These are phyloP conservation scores for Syngnathus acus DNA, from an alignment of 2,797 vertebrate species.

Conservation along the genomic window DNA sequence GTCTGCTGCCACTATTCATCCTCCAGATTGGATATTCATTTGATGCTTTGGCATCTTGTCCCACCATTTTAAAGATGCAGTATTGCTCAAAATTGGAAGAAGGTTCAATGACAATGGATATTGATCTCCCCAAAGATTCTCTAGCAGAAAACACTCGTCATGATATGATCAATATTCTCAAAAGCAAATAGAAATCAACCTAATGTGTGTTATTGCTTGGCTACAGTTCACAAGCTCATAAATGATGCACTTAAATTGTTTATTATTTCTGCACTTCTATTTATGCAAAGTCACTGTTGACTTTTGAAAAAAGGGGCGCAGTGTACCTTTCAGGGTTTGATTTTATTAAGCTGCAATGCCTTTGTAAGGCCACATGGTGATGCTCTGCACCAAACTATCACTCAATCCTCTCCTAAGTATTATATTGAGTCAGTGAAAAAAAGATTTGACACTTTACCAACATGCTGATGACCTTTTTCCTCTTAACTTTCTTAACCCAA, in stretches of 20 bases:
- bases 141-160: conserved; percentile 17
- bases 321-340: no score
- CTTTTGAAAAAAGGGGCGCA: not conserved
- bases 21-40: conserved; percentile 36
- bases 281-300: not conserved
- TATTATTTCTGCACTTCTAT: not conserved
- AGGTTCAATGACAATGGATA: conserved; percentile 60
- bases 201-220: not conserved
- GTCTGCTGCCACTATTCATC: not conserved
- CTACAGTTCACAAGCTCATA: conserved; percentile 1
- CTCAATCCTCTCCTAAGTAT: not conserved
- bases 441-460: not conserved
- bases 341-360: conserved; percentile 6
- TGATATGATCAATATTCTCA: not conserved
- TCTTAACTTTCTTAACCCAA: no score
- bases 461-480: not conserved
- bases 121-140: conserved; percentile 68
- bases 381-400: conserved; percentile 43
- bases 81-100: conserved; percentile 64
- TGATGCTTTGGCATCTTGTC: conserved; percentile 60
- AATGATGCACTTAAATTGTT: no score
- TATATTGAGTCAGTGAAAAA: not conserved
- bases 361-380: conserved; percentile 53
- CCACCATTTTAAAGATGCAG: conserved; percentile 84
- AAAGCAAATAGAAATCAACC: conserved; percentile 1